phyloP scores from a whole-genome alignment of 2,797 vertebrate genomes.

The Ataeniobius toweri region DNA sequence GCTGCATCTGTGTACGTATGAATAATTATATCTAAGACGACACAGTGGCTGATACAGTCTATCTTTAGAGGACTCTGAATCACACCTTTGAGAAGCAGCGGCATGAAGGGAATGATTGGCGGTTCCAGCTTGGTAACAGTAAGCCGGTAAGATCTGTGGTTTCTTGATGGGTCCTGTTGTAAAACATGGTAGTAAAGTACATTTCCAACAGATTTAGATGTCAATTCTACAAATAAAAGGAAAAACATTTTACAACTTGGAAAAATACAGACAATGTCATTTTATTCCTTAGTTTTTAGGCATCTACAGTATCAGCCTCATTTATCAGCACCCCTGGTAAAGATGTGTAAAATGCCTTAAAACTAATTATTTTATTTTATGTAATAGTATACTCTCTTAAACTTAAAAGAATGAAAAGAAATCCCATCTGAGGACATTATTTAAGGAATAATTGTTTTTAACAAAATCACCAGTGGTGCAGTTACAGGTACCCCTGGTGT shows the following conservation, averaged over 20 bases:
- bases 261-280: background rate
- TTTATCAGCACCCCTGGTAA: background rate
- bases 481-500: background rate
- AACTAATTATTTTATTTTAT: background rate
- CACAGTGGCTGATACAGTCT: background rate
- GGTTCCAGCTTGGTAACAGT: conserved; percentile 95
- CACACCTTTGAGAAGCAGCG: conserved; percentile 97
- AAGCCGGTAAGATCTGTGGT: conserved; percentile 93
- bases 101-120: conserved; percentile 98
- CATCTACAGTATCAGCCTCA: background rate
- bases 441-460: background rate
- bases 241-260: background rate
- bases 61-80: background rate
- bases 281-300: background rate
- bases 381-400: too few species aligned
- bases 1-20: background rate
- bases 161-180: conserved; percentile 93
- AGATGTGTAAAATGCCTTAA: background rate
- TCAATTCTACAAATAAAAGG: background rate
- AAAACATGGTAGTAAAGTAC: conserved; percentile 14
- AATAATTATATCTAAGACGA: background rate
- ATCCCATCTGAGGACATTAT: background rate
- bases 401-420: too few species aligned
- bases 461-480: background rate
- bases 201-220: background rate